phyloP scores from a whole-genome alignment of 92 coral and sea anemone genomes.

The Palythoa caribaeorum region DNA sequence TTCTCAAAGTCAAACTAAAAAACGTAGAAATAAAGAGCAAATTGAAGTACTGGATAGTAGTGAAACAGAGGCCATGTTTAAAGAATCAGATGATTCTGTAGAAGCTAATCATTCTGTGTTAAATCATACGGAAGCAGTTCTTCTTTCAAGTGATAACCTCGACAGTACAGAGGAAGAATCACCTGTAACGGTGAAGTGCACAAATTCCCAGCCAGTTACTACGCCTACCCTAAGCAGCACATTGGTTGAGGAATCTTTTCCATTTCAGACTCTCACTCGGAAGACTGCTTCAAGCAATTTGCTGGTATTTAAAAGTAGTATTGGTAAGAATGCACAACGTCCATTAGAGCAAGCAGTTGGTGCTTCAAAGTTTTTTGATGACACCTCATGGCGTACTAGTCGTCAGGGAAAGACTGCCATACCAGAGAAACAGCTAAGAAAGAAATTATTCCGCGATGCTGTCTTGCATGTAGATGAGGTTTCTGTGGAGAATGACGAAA shows the following conservation, averaged over 20 bases:
- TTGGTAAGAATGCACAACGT: neutral
- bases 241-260: slow-evolving; percentile 14
- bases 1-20: neutral
- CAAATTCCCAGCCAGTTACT: neutral
- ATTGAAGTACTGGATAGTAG: neutral
- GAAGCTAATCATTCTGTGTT: neutral
- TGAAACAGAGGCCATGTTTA: neutral
- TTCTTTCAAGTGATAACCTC: neutral
- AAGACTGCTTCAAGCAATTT: neutral
- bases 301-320: neutral
- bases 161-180: neutral
- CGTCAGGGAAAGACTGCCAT: neutral
- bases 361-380: slow-evolving; percentile 15
- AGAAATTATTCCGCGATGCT: slow-evolving; percentile 19
- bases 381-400: neutral
- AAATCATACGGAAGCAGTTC: neutral
- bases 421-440: slow-evolving; percentile 3
- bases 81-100: neutral
- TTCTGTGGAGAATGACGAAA: neutral
- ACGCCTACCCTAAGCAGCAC: neutral
- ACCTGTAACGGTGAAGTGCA: neutral
- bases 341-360: neutral
- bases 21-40: neutral
- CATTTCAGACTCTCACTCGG: slow-evolving; percentile 11
- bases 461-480: neutral